phyloP scores from a whole-genome alignment of 2,797 vertebrate genomes.

The Eupleurogrammus muticus region DNA sequence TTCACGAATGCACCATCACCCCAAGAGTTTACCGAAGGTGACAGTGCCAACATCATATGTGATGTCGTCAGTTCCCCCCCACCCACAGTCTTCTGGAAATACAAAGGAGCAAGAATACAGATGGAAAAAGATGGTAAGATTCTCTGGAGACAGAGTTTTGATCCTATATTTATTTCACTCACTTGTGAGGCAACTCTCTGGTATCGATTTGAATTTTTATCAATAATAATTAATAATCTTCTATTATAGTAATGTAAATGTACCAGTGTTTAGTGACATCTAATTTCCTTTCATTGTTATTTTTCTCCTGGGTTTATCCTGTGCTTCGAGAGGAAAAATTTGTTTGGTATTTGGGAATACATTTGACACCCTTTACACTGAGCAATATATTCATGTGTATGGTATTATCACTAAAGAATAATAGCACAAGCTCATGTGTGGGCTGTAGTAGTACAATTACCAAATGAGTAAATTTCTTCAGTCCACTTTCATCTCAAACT shows the following conservation, averaged over 20 bases:
- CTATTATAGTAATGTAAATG: conserved; percentile 31
- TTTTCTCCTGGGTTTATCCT: conserved; percentile 45
- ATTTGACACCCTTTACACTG: conserved; percentile 56
- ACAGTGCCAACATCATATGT: conserved; percentile 92
- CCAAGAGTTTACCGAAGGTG: conserved; percentile 96
- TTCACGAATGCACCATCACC: conserved; percentile 95
- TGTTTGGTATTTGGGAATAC: conserved; percentile 68
- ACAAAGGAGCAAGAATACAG: conserved; percentile 91
- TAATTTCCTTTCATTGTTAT: conserved; percentile 28
- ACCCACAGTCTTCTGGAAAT: conserved; percentile 96
- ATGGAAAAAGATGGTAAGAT: conserved; percentile 95
- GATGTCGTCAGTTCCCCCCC: conserved; percentile 93
- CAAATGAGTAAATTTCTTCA: conserved; percentile 55
- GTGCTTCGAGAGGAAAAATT: conserved; percentile 50
- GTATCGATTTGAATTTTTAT: conserved; percentile 3
- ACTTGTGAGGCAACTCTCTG: neutral
- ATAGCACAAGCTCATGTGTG: conserved; percentile 55
- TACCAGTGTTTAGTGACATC: conserved; percentile 7
- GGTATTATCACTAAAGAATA: conserved; percentile 53
- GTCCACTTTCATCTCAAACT: conserved; percentile 53
- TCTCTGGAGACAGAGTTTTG: conserved; percentile 5
- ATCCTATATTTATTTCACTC: conserved; percentile 10
- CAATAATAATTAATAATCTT: no score
- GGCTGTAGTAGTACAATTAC: conserved; percentile 60
- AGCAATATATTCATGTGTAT: conserved; percentile 58